Percentiles rank a stretch among this genome's conserved stretches.
phyloP scores from a whole-genome alignment of 37 sponge, comb jelly and placozoan genomes.

The Ephydatia muelleri region DNA sequence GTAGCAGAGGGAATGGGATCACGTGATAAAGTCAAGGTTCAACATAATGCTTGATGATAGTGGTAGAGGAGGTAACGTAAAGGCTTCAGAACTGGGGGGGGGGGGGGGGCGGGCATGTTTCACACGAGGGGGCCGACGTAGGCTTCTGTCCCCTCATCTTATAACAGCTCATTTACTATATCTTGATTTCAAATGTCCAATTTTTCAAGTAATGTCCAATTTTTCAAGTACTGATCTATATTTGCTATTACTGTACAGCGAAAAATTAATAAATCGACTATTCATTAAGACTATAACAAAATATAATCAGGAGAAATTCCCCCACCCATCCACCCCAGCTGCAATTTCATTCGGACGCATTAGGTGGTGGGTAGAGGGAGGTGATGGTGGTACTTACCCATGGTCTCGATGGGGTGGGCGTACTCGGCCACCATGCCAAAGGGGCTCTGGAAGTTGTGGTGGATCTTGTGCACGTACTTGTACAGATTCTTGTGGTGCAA shows the following conservation, averaged over 20 bases:
- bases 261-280: too few species aligned
- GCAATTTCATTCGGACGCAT: not conserved
- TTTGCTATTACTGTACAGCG: too few species aligned
- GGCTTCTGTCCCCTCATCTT: too few species aligned
- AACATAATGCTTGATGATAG: not conserved
- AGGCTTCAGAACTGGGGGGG: not conserved
- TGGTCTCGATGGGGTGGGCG: constrained; percentile 84
- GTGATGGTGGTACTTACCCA: constrained; percentile 60
- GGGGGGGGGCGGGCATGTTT: not conserved
- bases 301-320: too few species aligned
- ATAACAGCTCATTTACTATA: too few species aligned
- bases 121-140: not conserved
- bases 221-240: too few species aligned
- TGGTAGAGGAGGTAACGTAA: not conserved
- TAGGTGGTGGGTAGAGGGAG: not conserved
- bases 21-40: not conserved
- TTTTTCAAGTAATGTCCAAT: too few species aligned
- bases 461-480: constrained; percentile 88
- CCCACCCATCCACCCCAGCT: not conserved
- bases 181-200: too few species aligned
- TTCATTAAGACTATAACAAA: too few species aligned
- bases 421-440: constrained; percentile 93
- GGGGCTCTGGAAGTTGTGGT: constrained; percentile 85
- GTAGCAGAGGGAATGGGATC: not conserved
- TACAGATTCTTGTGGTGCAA: constrained; percentile 80